Conservation (phyloP, 2,113 vertebrate genomes). For the Cyprinodon tularosa region DNA sequence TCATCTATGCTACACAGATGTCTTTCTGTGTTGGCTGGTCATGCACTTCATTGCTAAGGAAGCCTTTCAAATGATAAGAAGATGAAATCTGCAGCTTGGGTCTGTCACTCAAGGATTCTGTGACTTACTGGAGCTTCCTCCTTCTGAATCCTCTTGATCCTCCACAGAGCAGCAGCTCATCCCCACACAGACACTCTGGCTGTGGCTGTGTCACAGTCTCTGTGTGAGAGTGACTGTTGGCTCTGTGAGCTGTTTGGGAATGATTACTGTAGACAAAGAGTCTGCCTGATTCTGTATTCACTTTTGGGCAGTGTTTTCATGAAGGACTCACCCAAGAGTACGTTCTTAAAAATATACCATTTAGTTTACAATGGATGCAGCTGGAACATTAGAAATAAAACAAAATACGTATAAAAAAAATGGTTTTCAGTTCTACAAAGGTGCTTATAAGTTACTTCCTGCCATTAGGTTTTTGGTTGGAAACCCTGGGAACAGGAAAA, state of each 20-base stretch:
- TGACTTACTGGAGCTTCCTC: constrained; percentile 12
- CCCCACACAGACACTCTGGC: not conserved
- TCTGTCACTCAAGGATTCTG: constrained; percentile 23
- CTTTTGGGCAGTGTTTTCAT: not conserved
- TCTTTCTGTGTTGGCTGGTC: constrained; percentile 17
- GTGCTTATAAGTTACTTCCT: not conserved
- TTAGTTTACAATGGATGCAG: not conserved
- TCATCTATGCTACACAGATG: constrained; percentile 1
- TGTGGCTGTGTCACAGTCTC: not conserved
- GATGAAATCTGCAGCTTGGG: constrained; percentile 11
- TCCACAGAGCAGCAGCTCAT: constrained; percentile 8
- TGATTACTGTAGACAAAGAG: not conserved
- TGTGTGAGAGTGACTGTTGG: not conserved
- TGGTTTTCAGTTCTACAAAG: not conserved
- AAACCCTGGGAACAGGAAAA: too few relatives aligned
- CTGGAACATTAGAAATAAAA: not conserved
- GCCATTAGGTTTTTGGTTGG: too few relatives aligned
- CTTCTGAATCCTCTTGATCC: constrained; percentile 1
- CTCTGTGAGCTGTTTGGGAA: not conserved
- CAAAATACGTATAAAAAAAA: not conserved
- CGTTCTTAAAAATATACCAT: not conserved
- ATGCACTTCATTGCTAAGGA: constrained; percentile 9
- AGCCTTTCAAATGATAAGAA: constrained; percentile 15
- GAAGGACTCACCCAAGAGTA: not conserved
- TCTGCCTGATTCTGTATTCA: not conserved